Base-by-base conservation (phyloP, 2,888 invertebrate species). In the Drosophila mimica region DNA sequence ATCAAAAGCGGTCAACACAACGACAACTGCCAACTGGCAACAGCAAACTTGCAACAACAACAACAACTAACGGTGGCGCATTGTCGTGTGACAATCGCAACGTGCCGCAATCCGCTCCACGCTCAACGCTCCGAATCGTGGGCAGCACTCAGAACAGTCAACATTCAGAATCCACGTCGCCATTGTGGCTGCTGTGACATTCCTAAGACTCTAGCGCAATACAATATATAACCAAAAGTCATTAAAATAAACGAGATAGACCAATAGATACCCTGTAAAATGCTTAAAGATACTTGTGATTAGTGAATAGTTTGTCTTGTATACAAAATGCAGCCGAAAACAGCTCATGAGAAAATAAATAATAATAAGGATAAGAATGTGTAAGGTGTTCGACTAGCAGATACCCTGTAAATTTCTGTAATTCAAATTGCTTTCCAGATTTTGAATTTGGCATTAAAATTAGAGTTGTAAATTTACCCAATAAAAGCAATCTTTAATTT, bases 1-100 rank as follows among this genome's bases (percentile, higher is more conserved):
- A 90, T 87, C 86, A 90, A 90, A 87, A 86, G 89, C 90, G 83
- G 87, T 86, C 89, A 87, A 76, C 71, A 71, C 77, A 57, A 72
- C 68, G 51, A 56, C 74, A 57, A 62, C 46, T 46, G 46, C 15
- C 25, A 25, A 25, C 46, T 46, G 46, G 25, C 76, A 38, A 52
- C 65, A 63, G 17, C 36, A 36, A 34, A 40, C 53, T 28, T 28
- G 25, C 52, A 53, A 28, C 53, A 34, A 36, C 56, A 11, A 38
- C 48, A 56, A 51, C 60, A 57, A 56, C 70, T 60, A 51, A 51
- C 59, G 63, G 61, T 71, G 70, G 72, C 79, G 68, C 75, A 76
- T 78, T 79, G 79, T 82, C 86, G 89, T 86, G 89, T 86, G 85
- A 86, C 85, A 90, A 81, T 80, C 64, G 62, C 63, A 75, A 61